A percentile compares a stretch with the other conserved stretches of the same genome.
These are phyloP conservation scores for Erannis defoliaria DNA, from an alignment of 2,888 invertebrate species.

Conservation along the genomic window DNA sequence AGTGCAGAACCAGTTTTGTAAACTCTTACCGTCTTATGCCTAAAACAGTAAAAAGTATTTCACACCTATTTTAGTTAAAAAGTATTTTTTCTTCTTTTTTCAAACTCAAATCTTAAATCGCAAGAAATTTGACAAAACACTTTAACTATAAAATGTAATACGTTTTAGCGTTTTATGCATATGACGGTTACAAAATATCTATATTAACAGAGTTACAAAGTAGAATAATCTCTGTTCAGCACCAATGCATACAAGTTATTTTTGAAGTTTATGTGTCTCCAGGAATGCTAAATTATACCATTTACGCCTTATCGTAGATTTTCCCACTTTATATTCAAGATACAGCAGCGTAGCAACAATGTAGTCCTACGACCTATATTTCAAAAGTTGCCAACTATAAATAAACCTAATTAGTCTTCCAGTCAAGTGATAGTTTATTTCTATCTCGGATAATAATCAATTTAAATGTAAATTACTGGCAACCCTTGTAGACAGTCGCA, in stretches of 20 bases:
- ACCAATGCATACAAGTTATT: neutral
- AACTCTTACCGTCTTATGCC: too few species aligned
- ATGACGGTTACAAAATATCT: too few species aligned
- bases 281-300: neutral
- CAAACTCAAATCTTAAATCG: too few species aligned
- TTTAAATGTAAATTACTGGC: slow-evolving; percentile 68
- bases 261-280: neutral
- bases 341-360: slow-evolving; percentile 28
- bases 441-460: slow-evolving; percentile 56
- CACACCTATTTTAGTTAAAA: too few species aligned
- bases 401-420: slow-evolving; percentile 48
- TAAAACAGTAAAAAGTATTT: too few species aligned
- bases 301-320: slow-evolving; percentile 4
- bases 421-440: slow-evolving; percentile 54
- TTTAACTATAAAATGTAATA: too few species aligned
- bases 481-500: slow-evolving; percentile 52
- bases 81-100: too few species aligned
- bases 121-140: too few species aligned
- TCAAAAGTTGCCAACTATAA: slow-evolving; percentile 44
- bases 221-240: too few species aligned
- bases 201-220: too few species aligned
- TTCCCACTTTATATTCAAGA: slow-evolving; percentile 29
- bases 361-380: slow-evolving; percentile 34
- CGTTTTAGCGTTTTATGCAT: too few species aligned
- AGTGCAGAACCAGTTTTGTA: too few species aligned